Conservation (phyloP, 2,113 vertebrate genomes). For the Meriones unguiculatus region DNA sequence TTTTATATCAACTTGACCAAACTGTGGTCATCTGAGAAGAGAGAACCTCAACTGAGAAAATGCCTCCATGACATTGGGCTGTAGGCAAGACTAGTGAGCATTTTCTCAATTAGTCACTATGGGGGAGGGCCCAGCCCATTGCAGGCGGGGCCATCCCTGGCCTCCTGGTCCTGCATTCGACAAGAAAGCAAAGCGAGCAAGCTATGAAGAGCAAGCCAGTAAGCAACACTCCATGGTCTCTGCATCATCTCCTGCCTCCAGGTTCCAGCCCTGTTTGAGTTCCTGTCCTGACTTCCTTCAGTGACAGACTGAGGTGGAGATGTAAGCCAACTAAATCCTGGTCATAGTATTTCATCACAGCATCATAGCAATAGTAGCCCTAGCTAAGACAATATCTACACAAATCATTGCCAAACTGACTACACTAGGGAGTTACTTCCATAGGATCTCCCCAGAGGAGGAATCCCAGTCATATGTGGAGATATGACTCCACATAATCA, state of each 20-base stretch:
- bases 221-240: neutral
- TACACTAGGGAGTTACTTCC: conserved; percentile 93
- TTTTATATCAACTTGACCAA: neutral
- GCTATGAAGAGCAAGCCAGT: neutral
- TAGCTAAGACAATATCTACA: conserved; percentile 79
- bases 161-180: neutral
- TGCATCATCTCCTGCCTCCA: neutral
- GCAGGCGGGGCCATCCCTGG: no score
- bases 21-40: neutral
- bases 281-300: no score
- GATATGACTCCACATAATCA: conserved; percentile 94
- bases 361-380: neutral
- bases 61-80: neutral
- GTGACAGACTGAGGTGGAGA: neutral
- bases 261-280: neutral
- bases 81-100: no score
- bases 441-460: conserved; percentile 94
- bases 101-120: neutral
- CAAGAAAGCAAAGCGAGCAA: neutral
- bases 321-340: neutral
- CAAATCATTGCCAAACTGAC: conserved; percentile 97
- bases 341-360: neutral
- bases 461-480: no score
- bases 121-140: neutral
- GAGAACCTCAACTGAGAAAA: neutral